A percentile compares a stretch with the other conserved stretches of the same genome.
Conservation (phyloP, 2,888 invertebrate species). For the Arge pagana region DNA sequence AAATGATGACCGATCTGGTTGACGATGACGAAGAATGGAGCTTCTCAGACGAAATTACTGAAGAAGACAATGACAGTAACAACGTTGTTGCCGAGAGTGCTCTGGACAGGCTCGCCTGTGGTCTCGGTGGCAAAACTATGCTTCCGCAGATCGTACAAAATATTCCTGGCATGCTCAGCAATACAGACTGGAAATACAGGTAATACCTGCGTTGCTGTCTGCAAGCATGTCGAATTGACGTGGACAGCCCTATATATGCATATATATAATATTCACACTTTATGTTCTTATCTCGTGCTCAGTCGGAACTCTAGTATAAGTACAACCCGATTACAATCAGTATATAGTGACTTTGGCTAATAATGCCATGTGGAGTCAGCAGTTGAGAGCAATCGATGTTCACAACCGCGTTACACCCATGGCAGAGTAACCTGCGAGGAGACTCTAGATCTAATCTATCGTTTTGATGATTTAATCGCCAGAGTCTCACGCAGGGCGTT, state of each 20-base stretch:
- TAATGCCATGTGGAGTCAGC: constrained; percentile 48
- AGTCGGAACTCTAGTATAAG: too few relatives aligned
- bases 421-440: constrained; percentile 37
- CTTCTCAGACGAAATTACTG: constrained; percentile 81
- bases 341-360: background rate
- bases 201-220: too few relatives aligned
- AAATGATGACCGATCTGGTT: constrained; percentile 94
- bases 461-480: constrained; percentile 4
- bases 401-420: constrained; percentile 49
- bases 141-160: constrained; percentile 84
- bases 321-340: too few relatives aligned
- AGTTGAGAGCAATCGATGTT: constrained; percentile 33
- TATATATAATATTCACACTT: background rate
- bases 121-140: constrained; percentile 91
- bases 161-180: constrained; percentile 85
- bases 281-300: too few relatives aligned
- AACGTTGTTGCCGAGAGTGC: constrained; percentile 96
- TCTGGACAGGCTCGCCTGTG: constrained; percentile 95
- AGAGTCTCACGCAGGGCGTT: constrained; percentile 5
- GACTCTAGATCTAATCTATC: constrained; percentile 1
- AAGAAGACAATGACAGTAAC: constrained; percentile 94
- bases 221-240: background rate
- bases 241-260: too few relatives aligned
- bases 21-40: constrained; percentile 93
- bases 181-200: constrained; percentile 82